These are phyloP conservation scores for Tringa solitaria DNA, from an alignment of 2,113 vertebrate species.

Conservation along the genomic window DNA sequence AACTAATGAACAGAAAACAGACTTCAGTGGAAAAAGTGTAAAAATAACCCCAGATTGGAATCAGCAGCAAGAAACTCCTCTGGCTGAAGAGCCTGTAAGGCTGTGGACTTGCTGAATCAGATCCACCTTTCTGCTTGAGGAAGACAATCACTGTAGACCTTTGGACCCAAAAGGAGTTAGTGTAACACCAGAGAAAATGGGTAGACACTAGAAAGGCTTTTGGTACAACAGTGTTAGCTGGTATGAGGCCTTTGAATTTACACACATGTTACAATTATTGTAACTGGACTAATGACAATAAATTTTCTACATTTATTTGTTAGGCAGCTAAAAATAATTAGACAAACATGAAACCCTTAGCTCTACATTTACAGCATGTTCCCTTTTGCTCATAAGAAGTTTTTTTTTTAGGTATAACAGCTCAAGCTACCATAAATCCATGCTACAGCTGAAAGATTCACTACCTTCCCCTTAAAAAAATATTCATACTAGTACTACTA, in stretches of 20 bases:
- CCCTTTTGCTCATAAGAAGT: not conserved
- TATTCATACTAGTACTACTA: not conserved
- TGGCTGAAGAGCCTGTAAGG: not conserved
- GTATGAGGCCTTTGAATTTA: not conserved
- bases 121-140: not conserved
- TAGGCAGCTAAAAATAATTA: not conserved
- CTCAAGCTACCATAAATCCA: not conserved
- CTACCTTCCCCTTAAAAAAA: not conserved
- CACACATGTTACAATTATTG: not conserved
- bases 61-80: not conserved
- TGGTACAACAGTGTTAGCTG: not conserved
- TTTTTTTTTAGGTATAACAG: not conserved
- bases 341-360: not conserved
- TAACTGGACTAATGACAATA: not conserved
- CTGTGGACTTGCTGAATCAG: not conserved
- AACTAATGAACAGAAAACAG: not conserved
- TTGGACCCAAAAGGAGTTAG: not conserved
- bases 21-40: not conserved
- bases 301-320: not conserved
- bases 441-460: not conserved
- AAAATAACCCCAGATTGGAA: not conserved
- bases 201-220: not conserved
- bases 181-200: not conserved
- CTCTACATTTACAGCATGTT: not conserved
- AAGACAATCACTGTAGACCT: not conserved